These are phyloP conservation scores for Acanthornis magna DNA, from an alignment of 2,797 vertebrate species.

Conservation along the genomic window DNA sequence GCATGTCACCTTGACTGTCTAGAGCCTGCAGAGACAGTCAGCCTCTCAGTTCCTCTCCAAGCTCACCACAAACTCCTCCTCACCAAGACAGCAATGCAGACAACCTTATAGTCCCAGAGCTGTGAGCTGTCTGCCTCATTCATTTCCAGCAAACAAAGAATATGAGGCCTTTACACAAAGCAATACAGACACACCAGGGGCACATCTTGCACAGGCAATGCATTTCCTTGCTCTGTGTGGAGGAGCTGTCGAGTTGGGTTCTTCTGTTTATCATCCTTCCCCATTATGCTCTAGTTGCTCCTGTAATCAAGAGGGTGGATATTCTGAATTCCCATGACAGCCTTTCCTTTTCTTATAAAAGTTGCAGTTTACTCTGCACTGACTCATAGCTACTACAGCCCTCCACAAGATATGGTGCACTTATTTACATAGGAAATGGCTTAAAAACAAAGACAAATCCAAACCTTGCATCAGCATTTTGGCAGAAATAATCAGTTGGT, in stretches of 20 bases:
- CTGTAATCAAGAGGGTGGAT: neutral
- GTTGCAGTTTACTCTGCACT: neutral
- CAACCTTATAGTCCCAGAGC: neutral
- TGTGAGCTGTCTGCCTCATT: neutral
- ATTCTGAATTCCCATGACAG: neutral
- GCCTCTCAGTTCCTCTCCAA: neutral
- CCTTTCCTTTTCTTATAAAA: neutral
- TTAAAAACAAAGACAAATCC: neutral
- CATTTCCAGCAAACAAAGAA: neutral
- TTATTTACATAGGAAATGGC: neutral
- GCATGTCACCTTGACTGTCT: neutral
- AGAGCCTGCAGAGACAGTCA: neutral
- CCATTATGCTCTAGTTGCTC: neutral
- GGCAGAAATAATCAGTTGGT: neutral
- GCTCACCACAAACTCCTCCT: neutral
- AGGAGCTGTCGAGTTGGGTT: neutral
- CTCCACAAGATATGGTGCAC: neutral
- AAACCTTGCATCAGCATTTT: neutral
- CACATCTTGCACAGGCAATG: neutral
- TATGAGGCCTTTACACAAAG: neutral
- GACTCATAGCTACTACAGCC: neutral
- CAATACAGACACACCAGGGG: neutral
- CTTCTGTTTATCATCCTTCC: neutral
- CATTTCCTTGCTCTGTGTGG: neutral
- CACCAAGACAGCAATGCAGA: neutral